Conservation (phyloP, 2,113 vertebrate species). For the Origma solitaria region DNA sequence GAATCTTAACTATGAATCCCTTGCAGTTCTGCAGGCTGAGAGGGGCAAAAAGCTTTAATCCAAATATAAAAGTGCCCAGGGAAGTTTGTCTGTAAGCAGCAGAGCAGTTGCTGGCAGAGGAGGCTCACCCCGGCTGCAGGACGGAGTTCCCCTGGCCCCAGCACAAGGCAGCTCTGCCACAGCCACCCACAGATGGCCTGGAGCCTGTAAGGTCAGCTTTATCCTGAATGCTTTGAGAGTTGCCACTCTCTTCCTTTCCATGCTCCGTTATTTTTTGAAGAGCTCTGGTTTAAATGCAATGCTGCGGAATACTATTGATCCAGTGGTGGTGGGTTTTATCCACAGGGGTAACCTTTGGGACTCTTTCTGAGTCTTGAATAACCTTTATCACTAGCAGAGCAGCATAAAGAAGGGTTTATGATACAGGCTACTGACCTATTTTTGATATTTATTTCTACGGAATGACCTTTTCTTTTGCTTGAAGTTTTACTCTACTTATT, state of each 20-base stretch:
- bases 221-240: fast-evolving
- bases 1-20: not conserved
- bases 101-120: not conserved
- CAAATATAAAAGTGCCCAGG: not conserved
- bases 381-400: not conserved
- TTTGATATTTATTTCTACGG: not conserved
- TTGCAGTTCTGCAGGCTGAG: not conserved
- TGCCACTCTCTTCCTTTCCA: not conserved
- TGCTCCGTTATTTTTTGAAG: not conserved
- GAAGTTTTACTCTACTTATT: not conserved
- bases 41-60: not conserved
- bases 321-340: not conserved
- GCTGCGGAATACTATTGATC: not conserved
- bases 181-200: fast-evolving
- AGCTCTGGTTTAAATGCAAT: fast-evolving
- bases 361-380: not conserved
- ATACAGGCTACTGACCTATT: not conserved
- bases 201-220: not conserved
- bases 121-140: not conserved
- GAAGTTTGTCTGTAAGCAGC: not conserved
- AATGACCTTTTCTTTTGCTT: not conserved
- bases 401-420: not conserved
- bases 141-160: fast-evolving
- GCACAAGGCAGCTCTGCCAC: not conserved
- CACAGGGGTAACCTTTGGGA: not conserved